Evolutionary conservation across 2,888 invertebrate species (phyloP), one percentile per base, ranked within the genome.

Genomic region (Dorcus parallelipipedus): DNA sequence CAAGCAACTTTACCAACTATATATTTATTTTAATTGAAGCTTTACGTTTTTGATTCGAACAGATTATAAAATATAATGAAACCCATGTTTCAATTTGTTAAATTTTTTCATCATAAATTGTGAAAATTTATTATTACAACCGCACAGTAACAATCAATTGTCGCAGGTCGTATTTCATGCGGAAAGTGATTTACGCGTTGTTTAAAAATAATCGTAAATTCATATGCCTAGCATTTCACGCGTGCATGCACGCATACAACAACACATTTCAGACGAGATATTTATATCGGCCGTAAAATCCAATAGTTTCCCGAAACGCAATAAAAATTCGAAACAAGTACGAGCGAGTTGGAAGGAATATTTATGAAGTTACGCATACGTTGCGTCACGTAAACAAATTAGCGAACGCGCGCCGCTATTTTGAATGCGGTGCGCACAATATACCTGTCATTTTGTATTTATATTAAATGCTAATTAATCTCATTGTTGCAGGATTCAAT

Each of bases 401-500:
- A 45, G 9, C 45, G 45, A 10, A 45, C 45, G 45, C 45, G 23
- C 23, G 9, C 45, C 9, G 45, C 4, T 45, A 45, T 20, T 45
- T 45, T 45, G 45, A 45, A 45, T 45, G 23, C 20, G 23, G 23
- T 45, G 20, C 23, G 9, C 17, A 45, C 45, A 45, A 45, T 45
- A 45, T 23, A 45, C 20, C 45, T 23, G 14, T 45, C 45, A 45
- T 45, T 45, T 33, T 45, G 23, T 45, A 45, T 45, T 45, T 45
- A 45, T 45, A 45, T 45, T 45, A 45, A 45, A 45, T 45, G 45
- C 45, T 45, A 45, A 45, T 45, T 45, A 45, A 45, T 45, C 45
- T 45, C 45, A 17, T 45, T 45, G 45, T 45, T 45, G 23, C 9
- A 17, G 23, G 17, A 45, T 45, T 23, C 45, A 20, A 45, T 45